Evolutionary conservation across 2,888 invertebrate species (phyloP).

Genomic region (Protophormia terraenovae): DNA sequence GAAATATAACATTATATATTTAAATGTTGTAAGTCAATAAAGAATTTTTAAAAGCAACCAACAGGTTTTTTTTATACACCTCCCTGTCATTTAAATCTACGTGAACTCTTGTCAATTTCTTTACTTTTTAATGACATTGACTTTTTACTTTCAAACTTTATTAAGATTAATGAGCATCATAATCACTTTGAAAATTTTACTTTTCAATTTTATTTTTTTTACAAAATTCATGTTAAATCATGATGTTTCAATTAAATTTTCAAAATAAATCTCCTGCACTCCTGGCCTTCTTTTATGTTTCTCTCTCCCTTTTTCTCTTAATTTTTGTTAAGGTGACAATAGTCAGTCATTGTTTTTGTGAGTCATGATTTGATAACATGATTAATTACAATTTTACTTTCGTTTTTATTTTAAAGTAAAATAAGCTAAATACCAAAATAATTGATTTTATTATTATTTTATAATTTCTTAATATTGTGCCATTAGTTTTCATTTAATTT

Average conservation of each 20-base stretch:
- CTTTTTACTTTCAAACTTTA: slow-evolving; percentile 66
- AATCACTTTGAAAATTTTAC: slow-evolving; percentile 12
- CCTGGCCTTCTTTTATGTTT: neutral
- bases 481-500: slow-evolving; percentile 61
- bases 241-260: slow-evolving; percentile 55
- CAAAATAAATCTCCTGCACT: neutral
- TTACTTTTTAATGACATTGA: slow-evolving; percentile 68
- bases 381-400: slow-evolving; percentile 56
- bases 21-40: too few species aligned
- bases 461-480: slow-evolving; percentile 37
- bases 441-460: slow-evolving; percentile 55
- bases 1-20: too few species aligned
- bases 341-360: slow-evolving; percentile 6
- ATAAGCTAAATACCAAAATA: slow-evolving; percentile 3
- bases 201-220: slow-evolving; percentile 30
- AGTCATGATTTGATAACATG: slow-evolving; percentile 44
- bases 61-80: slow-evolving; percentile 50
- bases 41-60: slow-evolving; percentile 26
- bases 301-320: neutral
- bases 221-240: slow-evolving; percentile 50
- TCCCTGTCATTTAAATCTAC: slow-evolving; percentile 3
- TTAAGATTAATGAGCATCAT: slow-evolving; percentile 71
- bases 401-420: neutral
- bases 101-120: slow-evolving; percentile 60
- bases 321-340: slow-evolving; percentile 58